Evolutionary conservation across 1,140 invertebrate species (phyloP).

Genomic region (Drosophila suzukii): DNA sequence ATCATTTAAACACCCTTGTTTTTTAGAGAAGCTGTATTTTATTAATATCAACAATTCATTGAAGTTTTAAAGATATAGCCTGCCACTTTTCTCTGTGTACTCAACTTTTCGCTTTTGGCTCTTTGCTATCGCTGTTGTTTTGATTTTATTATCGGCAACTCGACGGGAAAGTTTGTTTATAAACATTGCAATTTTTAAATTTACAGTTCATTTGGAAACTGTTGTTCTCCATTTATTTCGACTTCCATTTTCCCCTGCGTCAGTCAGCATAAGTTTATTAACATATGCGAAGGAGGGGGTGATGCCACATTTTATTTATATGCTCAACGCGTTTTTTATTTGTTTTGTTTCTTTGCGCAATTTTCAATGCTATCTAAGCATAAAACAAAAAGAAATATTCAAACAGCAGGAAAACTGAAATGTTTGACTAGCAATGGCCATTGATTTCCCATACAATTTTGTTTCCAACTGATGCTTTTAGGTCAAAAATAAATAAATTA

Average conservation of each 20-base stretch:
- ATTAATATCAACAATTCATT: too few species aligned
- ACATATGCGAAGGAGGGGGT: conserved; percentile 41
- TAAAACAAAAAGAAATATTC: conserved; percentile 8
- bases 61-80: neutral
- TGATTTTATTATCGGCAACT: conserved; percentile 73
- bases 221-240: conserved; percentile 20
- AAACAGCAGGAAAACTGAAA: neutral
- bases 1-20: too few species aligned
- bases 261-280: conserved; percentile 67
- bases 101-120: conserved; percentile 17
- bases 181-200: conserved; percentile 83
- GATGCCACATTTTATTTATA: conserved; percentile 82
- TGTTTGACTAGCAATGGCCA: neutral
- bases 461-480: neutral
- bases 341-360: conserved; percentile 76
- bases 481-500: neutral
- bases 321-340: conserved; percentile 68
- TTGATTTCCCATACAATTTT: neutral
- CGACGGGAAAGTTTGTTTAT: conserved; percentile 75
- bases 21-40: too few species aligned
- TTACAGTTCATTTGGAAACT: conserved; percentile 69
- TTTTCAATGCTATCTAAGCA: conserved; percentile 52
- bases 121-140: conserved; percentile 27
- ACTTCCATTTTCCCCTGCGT: conserved; percentile 46
- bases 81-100: neutral